A percentile compares a stretch with the other conserved stretches of the same genome.
Conservation (phyloP, 2,113 vertebrate genomes). For the human region DNA sequence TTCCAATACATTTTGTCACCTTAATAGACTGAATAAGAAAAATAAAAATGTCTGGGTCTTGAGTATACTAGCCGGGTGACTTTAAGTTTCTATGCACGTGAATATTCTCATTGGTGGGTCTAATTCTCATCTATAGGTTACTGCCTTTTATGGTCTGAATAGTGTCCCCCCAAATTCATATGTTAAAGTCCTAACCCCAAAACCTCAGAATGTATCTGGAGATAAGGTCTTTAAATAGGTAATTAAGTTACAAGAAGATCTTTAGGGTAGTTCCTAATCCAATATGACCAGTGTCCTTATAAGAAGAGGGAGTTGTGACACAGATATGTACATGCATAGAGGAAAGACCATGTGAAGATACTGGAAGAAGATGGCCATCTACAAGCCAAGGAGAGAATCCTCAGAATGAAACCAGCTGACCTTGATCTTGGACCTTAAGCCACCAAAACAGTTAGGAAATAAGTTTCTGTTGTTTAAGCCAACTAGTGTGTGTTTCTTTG, state of each 20-base stretch:
- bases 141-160: not conserved
- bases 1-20: not conserved
- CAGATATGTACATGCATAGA: not conserved
- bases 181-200: not conserved
- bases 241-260: not conserved
- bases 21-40: not conserved
- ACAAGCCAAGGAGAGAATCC: not conserved
- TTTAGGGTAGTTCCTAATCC: not conserved
- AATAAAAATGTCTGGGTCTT: not conserved
- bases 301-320: not conserved
- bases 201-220: not conserved
- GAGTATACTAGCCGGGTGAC: not conserved
- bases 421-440: not conserved
- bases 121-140: not conserved
- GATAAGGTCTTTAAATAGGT: not conserved
- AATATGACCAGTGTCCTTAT: not conserved
- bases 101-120: not conserved
- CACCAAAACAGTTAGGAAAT: not conserved
- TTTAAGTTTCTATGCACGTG: not conserved
- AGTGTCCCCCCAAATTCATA: not conserved
- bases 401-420: not conserved
- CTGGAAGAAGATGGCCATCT: not conserved
- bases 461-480: not conserved
- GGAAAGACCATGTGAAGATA: not conserved
- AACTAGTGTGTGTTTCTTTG: not conserved